A percentile compares a stretch with the other conserved stretches of the same genome.
Conservation (phyloP, 2,797 vertebrate species). For the Microchirus variegatus region DNA sequence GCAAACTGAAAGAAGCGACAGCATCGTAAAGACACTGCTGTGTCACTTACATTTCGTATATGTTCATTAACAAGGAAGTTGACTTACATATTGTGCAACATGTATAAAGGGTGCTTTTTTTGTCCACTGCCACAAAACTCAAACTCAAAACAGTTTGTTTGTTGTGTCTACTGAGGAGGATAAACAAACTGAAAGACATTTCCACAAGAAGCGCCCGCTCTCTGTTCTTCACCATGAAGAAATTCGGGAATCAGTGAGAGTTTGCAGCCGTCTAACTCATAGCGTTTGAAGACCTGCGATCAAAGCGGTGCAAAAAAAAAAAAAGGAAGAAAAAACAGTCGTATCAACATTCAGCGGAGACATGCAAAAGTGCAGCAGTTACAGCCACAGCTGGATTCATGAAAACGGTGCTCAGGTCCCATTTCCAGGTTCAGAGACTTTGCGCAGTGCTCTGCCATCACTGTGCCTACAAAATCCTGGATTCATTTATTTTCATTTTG, state of each 20-base stretch:
- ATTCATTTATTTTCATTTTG: background rate
- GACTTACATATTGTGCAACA: slow-evolving; percentile 1
- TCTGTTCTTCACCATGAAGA: slow-evolving; percentile 22
- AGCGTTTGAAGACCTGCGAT: slow-evolving; percentile 4
- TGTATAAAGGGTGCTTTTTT: background rate
- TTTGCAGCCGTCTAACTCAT: slow-evolving; percentile 7
- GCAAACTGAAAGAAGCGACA: slow-evolving; percentile 23
- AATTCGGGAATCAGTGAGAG: background rate
- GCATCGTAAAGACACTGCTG: background rate
- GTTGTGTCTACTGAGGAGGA: slow-evolving; percentile 23
- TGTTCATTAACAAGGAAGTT: slow-evolving; percentile 16
- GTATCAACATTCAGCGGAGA: slow-evolving; percentile 3
- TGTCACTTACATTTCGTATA: slow-evolving; percentile 11
- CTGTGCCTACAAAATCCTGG: background rate
- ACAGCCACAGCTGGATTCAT: slow-evolving; percentile 1
- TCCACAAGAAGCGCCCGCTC: slow-evolving; percentile 14
- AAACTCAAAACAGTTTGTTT: slow-evolving; percentile 15
- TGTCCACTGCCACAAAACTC: background rate
- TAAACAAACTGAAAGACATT: slow-evolving; percentile 33
- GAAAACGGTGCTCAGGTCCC: background rate
- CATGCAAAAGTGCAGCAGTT: background rate
- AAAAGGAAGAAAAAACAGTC: background rate
- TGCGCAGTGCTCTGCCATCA: background rate
- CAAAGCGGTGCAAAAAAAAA: slow-evolving; percentile 13
- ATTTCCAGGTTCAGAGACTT: slow-evolving; percentile 1